Percentiles rank a stretch among this genome's conserved stretches.
Conservation (phyloP, 2,888 invertebrate genomes). For the Junonia oenone region DNA sequence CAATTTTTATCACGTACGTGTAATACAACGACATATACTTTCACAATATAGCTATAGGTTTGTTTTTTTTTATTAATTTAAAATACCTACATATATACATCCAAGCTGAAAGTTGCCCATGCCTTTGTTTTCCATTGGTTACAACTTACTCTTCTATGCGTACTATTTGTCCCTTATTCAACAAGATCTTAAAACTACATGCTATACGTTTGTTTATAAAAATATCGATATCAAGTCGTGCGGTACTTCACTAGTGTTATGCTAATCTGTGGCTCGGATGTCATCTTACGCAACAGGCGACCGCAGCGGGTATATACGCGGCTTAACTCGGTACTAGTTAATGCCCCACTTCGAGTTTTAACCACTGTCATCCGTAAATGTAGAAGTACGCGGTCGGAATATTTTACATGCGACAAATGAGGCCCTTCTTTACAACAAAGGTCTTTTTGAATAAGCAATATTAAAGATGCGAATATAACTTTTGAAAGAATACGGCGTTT, state of each 20-base stretch:
- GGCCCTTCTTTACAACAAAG: neutral
- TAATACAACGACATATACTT: too few relatives aligned
- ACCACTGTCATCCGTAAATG: slow-evolving; percentile 40
- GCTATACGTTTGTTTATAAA: neutral
- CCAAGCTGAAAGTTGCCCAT: too few relatives aligned
- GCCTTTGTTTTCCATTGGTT: too few relatives aligned
- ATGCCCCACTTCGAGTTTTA: slow-evolving; percentile 52
- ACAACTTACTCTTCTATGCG: too few relatives aligned
- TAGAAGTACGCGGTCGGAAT: slow-evolving; percentile 18
- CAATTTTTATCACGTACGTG: too few relatives aligned
- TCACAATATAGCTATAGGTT: too few relatives aligned
- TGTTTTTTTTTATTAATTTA: too few relatives aligned
- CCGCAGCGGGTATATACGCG: slow-evolving; percentile 55
- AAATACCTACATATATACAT: too few relatives aligned
- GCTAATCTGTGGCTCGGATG: slow-evolving; percentile 72
- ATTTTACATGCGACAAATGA: slow-evolving; percentile 14
- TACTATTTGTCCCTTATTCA: too few relatives aligned
- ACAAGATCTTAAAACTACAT: too few relatives aligned
- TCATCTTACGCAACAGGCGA: slow-evolving; percentile 76
- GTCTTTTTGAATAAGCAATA: neutral
- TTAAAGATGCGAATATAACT: neutral
- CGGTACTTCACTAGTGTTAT: slow-evolving; percentile 55
- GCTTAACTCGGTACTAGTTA: slow-evolving; percentile 58
- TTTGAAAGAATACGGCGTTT: too few relatives aligned
- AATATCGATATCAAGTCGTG: slow-evolving; percentile 4